Base-by-base conservation (phyloP, 2,888 invertebrate species). In the Nomada goodeniana region DNA sequence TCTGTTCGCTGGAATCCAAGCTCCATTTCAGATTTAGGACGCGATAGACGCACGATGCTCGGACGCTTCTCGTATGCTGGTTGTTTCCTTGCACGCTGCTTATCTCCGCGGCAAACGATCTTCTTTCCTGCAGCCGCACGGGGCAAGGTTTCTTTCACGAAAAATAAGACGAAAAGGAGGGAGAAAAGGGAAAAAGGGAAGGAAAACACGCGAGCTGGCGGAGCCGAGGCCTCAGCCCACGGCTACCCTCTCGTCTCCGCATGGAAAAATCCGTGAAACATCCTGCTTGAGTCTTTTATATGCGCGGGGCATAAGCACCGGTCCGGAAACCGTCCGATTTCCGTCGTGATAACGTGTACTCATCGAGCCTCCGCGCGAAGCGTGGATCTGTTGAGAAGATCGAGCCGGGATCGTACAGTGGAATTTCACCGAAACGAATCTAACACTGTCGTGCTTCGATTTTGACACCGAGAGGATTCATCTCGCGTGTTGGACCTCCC, bases 11-110 rank as follows among this genome's bases (percentile, higher is more conserved):
- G 64, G 76, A 47, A 79, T 80, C 80, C 77, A 72, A 23, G 67
- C 52, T 85, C 86, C 82, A 89, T 87, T 88, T 89, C 76, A 88
- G 88, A 88, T 88, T 86, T 88, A 67, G 89, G 89, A 82, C 84
- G 68, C 76, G 88, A 88, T 89, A 89, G 78, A 86, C 74, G 64
- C 76, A 72, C 71, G 70, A 53, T 67, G 78, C 71, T 67, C 80
- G 64, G 75, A 78, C 77, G 78, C 77, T 61, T 70, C 74, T 65
- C 70, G 64, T 13, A 23, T 53, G 55, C 9, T 42, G 72, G 77
- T 87, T 85, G 83, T 83, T 85, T 78, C 77, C 76, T 61, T 67
- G 57, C 61, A 44, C 69, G 60, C 53, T 82, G 73, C 80, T 88
- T 88, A 88, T 88, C 88, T 85, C 64, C 72, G 57, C 23, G 29